phyloP scores from a whole-genome alignment of 1,140 invertebrate genomes.

The Bombus haemorrhoidalis region DNA sequence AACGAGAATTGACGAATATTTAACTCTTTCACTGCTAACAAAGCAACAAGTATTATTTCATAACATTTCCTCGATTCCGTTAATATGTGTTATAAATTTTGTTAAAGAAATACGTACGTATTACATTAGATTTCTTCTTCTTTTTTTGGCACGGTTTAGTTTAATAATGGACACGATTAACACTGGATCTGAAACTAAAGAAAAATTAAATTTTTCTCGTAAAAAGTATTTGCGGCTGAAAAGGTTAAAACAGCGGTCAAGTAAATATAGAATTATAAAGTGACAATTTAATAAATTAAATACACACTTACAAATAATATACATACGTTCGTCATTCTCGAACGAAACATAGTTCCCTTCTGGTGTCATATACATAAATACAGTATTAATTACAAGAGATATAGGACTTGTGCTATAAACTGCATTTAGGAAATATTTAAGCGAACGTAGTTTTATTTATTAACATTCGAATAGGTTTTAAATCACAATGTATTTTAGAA shows the following conservation, averaged over 20 bases:
- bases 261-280: background rate
- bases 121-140: too few species aligned
- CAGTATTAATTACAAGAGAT: background rate
- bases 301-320: background rate
- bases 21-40: background rate
- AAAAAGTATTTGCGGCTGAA: background rate
- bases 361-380: background rate
- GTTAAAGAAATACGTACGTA: background rate
- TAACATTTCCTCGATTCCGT: background rate
- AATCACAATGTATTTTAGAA: background rate
- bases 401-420: background rate
- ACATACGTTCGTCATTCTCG: too few species aligned
- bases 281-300: background rate
- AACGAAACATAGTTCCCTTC: too few species aligned
- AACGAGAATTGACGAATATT: background rate
- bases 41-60: background rate
- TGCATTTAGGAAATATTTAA: background rate
- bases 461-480: background rate
- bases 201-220: background rate
- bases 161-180: too few species aligned
- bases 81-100: background rate
- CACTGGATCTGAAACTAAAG: too few species aligned
- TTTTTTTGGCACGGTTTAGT: too few species aligned
- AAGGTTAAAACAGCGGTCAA: background rate
- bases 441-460: constrained; percentile 12